Evolutionary conservation across 2,888 invertebrate genomes (phyloP), one percentile per base, ranked within the genome.

Genomic region (Ctenicera cuprea): DNA sequence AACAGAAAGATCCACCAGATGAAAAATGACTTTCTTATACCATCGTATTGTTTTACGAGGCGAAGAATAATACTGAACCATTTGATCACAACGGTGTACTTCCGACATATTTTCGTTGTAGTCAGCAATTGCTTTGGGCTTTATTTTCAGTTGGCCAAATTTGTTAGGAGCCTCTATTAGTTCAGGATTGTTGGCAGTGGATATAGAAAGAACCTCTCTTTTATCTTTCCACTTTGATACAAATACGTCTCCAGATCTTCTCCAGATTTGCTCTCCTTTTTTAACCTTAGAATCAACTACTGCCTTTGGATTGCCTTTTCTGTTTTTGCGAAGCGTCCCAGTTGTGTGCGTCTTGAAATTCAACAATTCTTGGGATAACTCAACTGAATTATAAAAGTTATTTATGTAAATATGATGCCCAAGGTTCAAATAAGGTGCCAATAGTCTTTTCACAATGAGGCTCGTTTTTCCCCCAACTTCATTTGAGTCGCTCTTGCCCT

Each of bases 201-300:
- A 20, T 7, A 22, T 50, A 8, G 12, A 8, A 20, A 50, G 22
- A 9, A 50, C 22, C 1, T 50, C 20, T 5, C 50, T 8, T n/a
- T 61, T 73, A 54, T 78, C 76, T 59, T 63, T 75, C 77, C 77
- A 78, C 73, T 78, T 79, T 30, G 38, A 41, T 16, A 62, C n/a
- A 43, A 43, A 43, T 16, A 62, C 26, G 8, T 43, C 26, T 26
- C 12, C 50, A 30, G 20, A 37, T 37, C 71, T 66, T 74, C 62
- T 61, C 74, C 72, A 76, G 14, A 63, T 43, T 54, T 75, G 62
- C 11, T 48, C 48, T 1, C 63, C 72, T 45, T 63, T 73, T 33
- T 68, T 71, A 48, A 75, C 54, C 48, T 75, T 78, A 11, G n/a
- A n/a, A n/a, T n/a, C n/a, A n/a, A n/a, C n/a, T n/a, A n/a, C n/a